Base-by-base conservation (phyloP, 1,140 invertebrate genomes). In the Cryptotermes secundus region DNA sequence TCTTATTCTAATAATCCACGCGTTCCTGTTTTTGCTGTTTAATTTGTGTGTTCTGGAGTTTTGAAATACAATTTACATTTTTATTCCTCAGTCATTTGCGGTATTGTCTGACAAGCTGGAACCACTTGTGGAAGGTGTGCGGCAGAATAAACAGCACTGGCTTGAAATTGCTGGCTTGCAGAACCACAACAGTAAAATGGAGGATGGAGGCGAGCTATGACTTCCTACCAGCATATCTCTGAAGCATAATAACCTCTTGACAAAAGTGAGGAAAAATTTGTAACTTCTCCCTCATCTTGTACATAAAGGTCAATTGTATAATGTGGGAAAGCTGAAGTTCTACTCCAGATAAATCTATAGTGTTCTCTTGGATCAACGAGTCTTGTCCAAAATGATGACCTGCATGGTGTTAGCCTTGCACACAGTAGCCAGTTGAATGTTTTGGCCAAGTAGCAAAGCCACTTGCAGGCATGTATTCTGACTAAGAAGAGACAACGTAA, bases 81-180 rank as follows among this genome's bases (percentile, higher is more conserved):
- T 85, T 83, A 81, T 85, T 87, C 90, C 91, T 0, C 88, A 98
- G 97, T 94, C 96, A 87, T 97, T 98, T 89, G 94, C 96, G 49
- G 90, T 93, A 59, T 90, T 98, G 49, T 96, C 95, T 2, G 92
- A 94, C 34, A 93, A 95, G 86, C 88, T 98, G 84, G 92, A 94
- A 86, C 96, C 96, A 16, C 90, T 99, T 87, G 92, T 97, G 0
- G 94, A 97, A 82, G 96, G 97, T 22, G 96, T 98, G n/a, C 90
- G 93, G 81, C 90, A 92, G 83, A 99, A 99, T 89, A 93, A 96
- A 84, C 90, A 92, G 31, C 93, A 96, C 86, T 98, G 97, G 97
- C 90, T 96, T 80, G 92, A 94, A 85, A 90, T 96, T 72, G 92
- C 96, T 9, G 92, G 72, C 9, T 49, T 34, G 83, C 36, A 65